Evolutionary conservation across 2,113 vertebrate species (phyloP).

Genomic region (Cygnus buccinator): DNA sequence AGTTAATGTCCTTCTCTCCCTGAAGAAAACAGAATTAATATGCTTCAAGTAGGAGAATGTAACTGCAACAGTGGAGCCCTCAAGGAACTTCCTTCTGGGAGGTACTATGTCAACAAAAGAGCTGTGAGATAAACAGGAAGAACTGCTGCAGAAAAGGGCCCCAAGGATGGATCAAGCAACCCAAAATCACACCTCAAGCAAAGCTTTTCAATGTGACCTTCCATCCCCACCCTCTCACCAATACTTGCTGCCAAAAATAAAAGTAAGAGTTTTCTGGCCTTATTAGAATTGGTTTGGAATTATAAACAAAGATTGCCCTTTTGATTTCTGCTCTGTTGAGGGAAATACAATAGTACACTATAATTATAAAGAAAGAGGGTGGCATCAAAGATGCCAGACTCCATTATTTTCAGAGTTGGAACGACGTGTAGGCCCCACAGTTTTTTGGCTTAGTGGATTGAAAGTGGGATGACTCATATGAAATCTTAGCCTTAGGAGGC

Average conservation of each 20-base stretch:
- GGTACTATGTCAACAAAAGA: background rate
- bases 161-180: background rate
- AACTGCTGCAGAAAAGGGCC: background rate
- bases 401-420: conserved; percentile 38
- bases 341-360: conserved; percentile 24
- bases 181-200: background rate
- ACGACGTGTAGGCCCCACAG: background rate
- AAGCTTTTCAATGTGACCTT: background rate
- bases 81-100: background rate
- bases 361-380: conserved; percentile 31
- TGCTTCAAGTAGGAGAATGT: background rate
- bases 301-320: background rate
- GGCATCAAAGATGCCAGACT: conserved; percentile 25
- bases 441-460: conserved; percentile 1
- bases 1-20: background rate
- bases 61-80: background rate
- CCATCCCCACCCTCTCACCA: background rate
- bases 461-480: conserved; percentile 54
- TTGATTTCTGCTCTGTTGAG: conserved; percentile 48
- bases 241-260: background rate
- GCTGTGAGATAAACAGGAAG: background rate
- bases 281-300: conserved; percentile 32
- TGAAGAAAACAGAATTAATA: background rate
- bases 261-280: background rate
- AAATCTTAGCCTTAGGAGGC: conserved; percentile 44